A percentile compares a stretch with the other conserved stretches of the same genome.
Evolutionary conservation across 1,140 invertebrate genomes (phyloP).

Genomic region (Pseudomyrmex gracilis): DNA sequence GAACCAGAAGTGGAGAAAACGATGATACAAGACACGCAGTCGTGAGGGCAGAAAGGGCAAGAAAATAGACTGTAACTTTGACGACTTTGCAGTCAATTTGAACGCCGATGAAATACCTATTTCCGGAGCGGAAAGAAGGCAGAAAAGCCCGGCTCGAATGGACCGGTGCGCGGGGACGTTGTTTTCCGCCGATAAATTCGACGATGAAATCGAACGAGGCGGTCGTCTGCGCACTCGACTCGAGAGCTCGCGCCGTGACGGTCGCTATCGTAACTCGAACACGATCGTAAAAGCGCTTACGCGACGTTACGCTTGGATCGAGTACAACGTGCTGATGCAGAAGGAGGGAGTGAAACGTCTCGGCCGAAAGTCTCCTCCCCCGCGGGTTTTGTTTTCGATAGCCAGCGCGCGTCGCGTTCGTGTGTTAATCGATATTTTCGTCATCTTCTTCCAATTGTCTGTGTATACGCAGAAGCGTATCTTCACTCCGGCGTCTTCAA

Average conservation of each 20-base stretch:
- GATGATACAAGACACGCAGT: background rate
- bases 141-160: background rate
- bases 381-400: conserved; percentile 41
- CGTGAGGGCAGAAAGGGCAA: conserved; percentile 26
- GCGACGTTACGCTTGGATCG: conserved; percentile 75
- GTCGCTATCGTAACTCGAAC: conserved; percentile 72
- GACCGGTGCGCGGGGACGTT: conserved; percentile 52
- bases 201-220: conserved; percentile 73
- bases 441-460: too few species aligned
- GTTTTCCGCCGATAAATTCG: conserved; percentile 75
- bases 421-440: too few species aligned
- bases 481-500: background rate
- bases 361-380: conserved; percentile 50
- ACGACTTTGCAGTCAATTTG: conserved; percentile 73
- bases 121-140: conserved; percentile 63
- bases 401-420: background rate
- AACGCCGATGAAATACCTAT: conserved; percentile 74
- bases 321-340: conserved; percentile 69
- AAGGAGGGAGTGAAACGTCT: conserved; percentile 58
- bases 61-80: conserved; percentile 71
- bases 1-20: background rate
- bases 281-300: conserved; percentile 77
- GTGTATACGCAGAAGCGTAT: too few species aligned
- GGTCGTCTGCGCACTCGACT: conserved; percentile 57
- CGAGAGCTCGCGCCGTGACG: conserved; percentile 56